phyloP scores from a whole-genome alignment of 2,797 vertebrate species.

The Squalus acanthias region DNA sequence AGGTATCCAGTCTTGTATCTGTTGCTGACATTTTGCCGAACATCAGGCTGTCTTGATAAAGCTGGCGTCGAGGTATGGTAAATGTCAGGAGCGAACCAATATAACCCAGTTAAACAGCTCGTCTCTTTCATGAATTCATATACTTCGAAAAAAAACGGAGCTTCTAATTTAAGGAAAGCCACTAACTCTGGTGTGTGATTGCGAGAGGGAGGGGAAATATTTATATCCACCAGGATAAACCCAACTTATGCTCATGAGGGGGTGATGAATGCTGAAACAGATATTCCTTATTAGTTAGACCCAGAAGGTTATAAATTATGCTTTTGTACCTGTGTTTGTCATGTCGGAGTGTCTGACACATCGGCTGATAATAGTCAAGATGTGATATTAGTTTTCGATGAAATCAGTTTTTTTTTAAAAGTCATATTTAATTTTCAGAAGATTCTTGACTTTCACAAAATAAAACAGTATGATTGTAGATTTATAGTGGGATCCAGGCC shows the following conservation, averaged over 20 bases:
- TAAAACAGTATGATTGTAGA: conserved; percentile 8
- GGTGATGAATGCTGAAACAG: not conserved
- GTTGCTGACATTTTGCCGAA: not conserved
- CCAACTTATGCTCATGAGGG: not conserved
- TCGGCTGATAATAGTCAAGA: not conserved
- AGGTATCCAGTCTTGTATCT: not conserved
- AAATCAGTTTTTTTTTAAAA: not conserved
- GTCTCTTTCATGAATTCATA: too few relatives aligned
- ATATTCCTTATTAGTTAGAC: not conserved
- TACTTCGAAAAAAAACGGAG: not conserved
- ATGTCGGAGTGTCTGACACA: not conserved
- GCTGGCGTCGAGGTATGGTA: not conserved
- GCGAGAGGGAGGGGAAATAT: too few relatives aligned
- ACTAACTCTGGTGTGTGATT: not conserved
- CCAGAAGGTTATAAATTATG: not conserved
- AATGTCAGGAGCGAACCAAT: not conserved
- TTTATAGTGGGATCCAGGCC: not conserved
- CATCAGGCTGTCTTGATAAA: not conserved
- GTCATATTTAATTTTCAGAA: conserved; percentile 15
- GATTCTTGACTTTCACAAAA: not conserved
- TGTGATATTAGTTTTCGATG: not conserved
- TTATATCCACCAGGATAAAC: not conserved
- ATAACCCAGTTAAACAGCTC: not conserved
- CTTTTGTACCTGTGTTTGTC: not conserved
- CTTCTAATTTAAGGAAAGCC: not conserved